Conservation (phyloP, 2,113 vertebrate species). For the Nycticebus coucang region DNA sequence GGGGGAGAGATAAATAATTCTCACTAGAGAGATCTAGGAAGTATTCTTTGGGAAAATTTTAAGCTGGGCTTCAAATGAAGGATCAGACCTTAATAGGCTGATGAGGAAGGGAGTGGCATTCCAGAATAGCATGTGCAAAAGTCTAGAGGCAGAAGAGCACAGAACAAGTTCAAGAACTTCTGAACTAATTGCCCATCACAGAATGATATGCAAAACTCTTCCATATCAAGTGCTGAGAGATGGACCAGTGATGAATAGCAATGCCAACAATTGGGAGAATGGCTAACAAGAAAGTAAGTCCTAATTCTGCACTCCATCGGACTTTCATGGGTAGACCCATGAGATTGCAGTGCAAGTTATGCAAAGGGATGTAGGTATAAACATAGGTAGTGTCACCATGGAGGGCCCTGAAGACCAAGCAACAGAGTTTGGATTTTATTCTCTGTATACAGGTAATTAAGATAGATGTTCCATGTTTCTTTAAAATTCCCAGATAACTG, state of each 20-base stretch:
- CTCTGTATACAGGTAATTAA: background rate
- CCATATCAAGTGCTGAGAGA: constrained; percentile 31
- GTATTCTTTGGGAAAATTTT: constrained; percentile 6
- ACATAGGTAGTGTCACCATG: background rate
- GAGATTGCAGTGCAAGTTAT: background rate
- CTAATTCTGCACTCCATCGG: background rate
- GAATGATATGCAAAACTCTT: background rate
- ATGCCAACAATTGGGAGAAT: background rate
- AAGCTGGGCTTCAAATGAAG: constrained; percentile 34
- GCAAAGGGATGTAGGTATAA: background rate
- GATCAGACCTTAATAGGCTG: background rate
- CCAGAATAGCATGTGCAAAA: background rate
- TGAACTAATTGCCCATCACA: background rate
- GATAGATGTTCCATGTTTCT: background rate
- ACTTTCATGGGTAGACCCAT: background rate
- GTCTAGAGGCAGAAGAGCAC: background rate
- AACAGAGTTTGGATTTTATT: constrained; percentile 7
- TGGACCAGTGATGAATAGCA: background rate
- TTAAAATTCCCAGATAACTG: constrained; percentile 33
- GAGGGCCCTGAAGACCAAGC: background rate
- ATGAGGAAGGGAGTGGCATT: background rate
- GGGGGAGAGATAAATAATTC: constrained; percentile 8
- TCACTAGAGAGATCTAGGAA: background rate
- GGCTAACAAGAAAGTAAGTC: background rate
- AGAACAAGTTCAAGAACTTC: constrained; percentile 6